Percentiles rank a stretch among this genome's conserved stretches.
Conservation (phyloP, 2,888 invertebrate species). For the Trisateles emortualis region DNA sequence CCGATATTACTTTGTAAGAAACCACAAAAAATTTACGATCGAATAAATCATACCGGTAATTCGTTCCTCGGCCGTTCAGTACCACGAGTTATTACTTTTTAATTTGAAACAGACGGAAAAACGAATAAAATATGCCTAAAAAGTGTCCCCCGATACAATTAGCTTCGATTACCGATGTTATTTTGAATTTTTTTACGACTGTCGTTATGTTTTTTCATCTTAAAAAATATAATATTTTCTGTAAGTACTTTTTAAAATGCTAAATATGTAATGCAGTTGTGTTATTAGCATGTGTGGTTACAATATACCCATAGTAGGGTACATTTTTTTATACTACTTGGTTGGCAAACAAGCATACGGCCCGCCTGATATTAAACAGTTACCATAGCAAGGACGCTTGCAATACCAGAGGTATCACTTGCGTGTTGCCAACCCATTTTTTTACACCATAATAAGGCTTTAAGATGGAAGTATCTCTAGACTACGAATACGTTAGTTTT, state of each 20-base stretch:
- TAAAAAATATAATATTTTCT: conserved; percentile 44
- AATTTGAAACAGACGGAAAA: conserved; percentile 71
- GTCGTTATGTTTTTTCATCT: conserved; percentile 42
- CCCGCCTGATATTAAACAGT: no score
- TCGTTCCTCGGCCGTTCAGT: conserved; percentile 48
- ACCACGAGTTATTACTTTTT: conserved; percentile 62
- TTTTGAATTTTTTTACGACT: conserved; percentile 48
- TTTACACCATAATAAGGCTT: no score
- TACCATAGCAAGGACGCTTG: no score
- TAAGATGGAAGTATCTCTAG: no score
- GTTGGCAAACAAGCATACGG: no score
- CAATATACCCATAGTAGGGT: no score
- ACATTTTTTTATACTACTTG: no score
- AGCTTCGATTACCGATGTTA: conserved; percentile 54
- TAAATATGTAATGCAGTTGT: no score
- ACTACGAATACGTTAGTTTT: no score
- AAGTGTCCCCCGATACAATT: conserved; percentile 58
- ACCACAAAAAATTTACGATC: conserved; percentile 52
- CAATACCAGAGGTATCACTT: no score
- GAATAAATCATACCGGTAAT: conserved; percentile 61
- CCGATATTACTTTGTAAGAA: conserved; percentile 38
- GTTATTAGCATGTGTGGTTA: no score
- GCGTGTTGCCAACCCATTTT: no score
- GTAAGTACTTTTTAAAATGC: conserved; percentile 8
- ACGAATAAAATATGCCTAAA: conserved; percentile 36